These are phyloP conservation scores for Andrena chrysosceles DNA, from an alignment of 2,888 invertebrate genomes.

Conservation along the genomic window DNA sequence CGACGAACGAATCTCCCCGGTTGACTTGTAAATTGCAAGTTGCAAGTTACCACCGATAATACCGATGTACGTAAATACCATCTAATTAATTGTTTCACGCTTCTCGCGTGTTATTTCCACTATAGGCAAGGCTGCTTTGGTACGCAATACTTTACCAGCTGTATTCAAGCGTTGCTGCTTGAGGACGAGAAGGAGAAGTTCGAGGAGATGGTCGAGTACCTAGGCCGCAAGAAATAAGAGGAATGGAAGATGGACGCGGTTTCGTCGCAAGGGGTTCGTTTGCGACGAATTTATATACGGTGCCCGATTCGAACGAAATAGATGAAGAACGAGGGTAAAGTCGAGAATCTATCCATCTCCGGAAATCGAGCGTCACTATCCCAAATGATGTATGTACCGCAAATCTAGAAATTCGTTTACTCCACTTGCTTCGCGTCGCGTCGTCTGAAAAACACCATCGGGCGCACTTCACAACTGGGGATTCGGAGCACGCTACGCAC, in stretches of 20 bases:
- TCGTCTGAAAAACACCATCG: not conserved
- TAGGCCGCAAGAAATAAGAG: constrained; percentile 88
- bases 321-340: constrained; percentile 36
- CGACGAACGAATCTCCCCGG: not conserved
- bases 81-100: constrained; percentile 7
- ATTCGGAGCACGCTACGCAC: constrained; percentile 23
- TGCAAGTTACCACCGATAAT: not conserved
- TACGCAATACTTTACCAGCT: constrained; percentile 92
- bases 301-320: constrained; percentile 25
- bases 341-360: constrained; percentile 22
- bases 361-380: constrained; percentile 1
- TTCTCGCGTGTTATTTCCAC: constrained; percentile 7
- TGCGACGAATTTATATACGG: constrained; percentile 20
- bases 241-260: constrained; percentile 64
- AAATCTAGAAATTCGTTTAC: constrained; percentile 7
- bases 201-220: constrained; percentile 92
- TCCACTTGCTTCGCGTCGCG: constrained; percentile 7
- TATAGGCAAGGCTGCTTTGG: constrained; percentile 92
- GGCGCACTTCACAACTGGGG: constrained; percentile 21
- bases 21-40: too few relatives aligned
- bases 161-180: constrained; percentile 92
- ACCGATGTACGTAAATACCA: not conserved
- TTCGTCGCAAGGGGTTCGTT: constrained; percentile 53
- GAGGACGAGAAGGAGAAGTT: constrained; percentile 92
- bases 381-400: not conserved